Percentiles rank a stretch among this genome's conserved stretches.
phyloP scores from a whole-genome alignment of 1,140 invertebrate genomes.

The Adelges cooleyi region DNA sequence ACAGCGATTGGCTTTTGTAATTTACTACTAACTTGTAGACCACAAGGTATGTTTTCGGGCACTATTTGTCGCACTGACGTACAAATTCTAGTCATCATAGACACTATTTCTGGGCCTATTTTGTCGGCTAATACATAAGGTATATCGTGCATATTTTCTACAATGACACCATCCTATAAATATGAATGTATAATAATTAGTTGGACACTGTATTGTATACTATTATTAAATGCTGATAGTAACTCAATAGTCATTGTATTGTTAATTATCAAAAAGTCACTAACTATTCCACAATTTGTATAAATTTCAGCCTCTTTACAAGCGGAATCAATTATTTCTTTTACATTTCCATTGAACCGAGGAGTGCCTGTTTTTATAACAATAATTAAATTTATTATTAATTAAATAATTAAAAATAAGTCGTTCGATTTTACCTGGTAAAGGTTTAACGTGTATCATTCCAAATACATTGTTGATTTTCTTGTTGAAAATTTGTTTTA shows the following conservation, averaged over 20 bases:
- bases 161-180: slow-evolving; percentile 56
- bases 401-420: not conserved
- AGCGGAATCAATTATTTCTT: slow-evolving; percentile 45
- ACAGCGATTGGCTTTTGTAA: slow-evolving; percentile 52
- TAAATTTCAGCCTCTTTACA: slow-evolving; percentile 50
- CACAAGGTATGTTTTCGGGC: slow-evolving; percentile 43
- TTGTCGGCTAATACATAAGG: slow-evolving; percentile 53
- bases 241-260: not conserved
- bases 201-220: not conserved
- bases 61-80: slow-evolving; percentile 44
- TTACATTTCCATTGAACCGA: slow-evolving; percentile 38
- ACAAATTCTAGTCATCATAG: slow-evolving; percentile 55
- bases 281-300: slow-evolving; percentile 45
- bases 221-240: not conserved
- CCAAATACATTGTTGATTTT: slow-evolving; percentile 45
- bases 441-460: slow-evolving; percentile 60
- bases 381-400: not conserved
- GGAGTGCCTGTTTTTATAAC: slow-evolving; percentile 45
- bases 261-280: slow-evolving; percentile 32
- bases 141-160: slow-evolving; percentile 81
- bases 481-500: slow-evolving; percentile 35
- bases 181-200: not conserved
- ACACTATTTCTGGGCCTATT: slow-evolving; percentile 55
- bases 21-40: slow-evolving; percentile 44
- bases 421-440: slow-evolving; percentile 49